phyloP scores from a whole-genome alignment of 2,113 vertebrate species.

The Tetrax tetrax region DNA sequence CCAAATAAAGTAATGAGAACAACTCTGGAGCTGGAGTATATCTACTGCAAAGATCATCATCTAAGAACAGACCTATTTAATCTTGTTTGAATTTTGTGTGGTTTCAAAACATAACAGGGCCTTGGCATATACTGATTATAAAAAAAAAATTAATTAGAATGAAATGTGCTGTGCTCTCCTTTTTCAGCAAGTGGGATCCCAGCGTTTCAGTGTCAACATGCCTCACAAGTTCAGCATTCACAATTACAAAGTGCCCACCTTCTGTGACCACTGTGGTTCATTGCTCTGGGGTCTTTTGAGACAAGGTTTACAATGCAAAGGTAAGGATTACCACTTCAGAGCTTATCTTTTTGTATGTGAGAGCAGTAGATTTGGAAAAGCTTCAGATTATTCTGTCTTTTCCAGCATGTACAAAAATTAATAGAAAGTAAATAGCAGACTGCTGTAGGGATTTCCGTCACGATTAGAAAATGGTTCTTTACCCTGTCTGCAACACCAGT shows the following conservation, averaged over 20 bases:
- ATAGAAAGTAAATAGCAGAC: neutral
- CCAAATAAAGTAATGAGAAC: neutral
- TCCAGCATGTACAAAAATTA: neutral
- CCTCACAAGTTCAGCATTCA: slow-evolving; percentile 99
- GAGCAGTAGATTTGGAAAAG: neutral
- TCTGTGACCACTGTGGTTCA: slow-evolving; percentile 98
- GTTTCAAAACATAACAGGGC: neutral
- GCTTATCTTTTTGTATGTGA: neutral
- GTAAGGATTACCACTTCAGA: slow-evolving; percentile 72
- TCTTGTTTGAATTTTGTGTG: neutral
- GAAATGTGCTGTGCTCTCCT: slow-evolving; percentile 37
- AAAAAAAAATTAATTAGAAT: neutral
- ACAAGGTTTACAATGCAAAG: slow-evolving; percentile 99
- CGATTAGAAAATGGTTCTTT: neutral
- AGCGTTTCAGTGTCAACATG: slow-evolving; percentile 99
- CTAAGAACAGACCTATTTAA: neutral
- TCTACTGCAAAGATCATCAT: neutral
- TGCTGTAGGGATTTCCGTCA: neutral
- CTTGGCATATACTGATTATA: neutral
- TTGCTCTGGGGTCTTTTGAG: slow-evolving; percentile 97
- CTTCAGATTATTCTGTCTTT: neutral
- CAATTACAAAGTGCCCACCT: slow-evolving; percentile 99
- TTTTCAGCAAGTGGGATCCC: slow-evolving; percentile 90
- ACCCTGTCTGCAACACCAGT: neutral
- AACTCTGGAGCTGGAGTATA: neutral